Evolutionary conservation across 2,113 vertebrate genomes (phyloP).

Genomic region (Thinocorus orbignyianus): DNA sequence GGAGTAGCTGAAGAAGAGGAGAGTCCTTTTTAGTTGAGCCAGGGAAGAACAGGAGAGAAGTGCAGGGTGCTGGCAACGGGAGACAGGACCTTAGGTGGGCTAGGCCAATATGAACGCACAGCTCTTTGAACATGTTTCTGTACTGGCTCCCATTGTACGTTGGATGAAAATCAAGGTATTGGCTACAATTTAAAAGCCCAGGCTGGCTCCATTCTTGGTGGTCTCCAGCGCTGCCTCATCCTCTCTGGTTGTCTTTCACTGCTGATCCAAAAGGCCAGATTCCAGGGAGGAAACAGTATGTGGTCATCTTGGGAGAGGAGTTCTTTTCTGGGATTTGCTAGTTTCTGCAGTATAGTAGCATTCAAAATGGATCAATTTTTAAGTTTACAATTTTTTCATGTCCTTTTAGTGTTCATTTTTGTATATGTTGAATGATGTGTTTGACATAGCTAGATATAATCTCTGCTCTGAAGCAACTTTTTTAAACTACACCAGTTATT

Average conservation of each 20-base stretch:
- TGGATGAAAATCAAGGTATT: constrained; percentile 36
- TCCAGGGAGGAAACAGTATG: background rate
- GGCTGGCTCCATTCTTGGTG: background rate
- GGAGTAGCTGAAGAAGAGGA: background rate
- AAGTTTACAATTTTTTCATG: background rate
- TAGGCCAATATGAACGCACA: background rate
- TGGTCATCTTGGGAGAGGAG: background rate
- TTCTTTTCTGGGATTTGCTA: background rate
- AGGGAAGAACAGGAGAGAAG: background rate
- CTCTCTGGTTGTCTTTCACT: background rate
- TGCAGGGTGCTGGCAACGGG: background rate
- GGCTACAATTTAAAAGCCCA: background rate
- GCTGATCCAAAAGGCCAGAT: background rate
- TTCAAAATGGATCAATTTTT: background rate
- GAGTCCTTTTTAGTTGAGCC: background rate
- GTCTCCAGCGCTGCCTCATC: background rate
- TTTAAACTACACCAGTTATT: background rate
- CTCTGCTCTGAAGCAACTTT: background rate
- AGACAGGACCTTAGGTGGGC: background rate
- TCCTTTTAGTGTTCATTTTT: background rate
- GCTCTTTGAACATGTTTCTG: background rate
- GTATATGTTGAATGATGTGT: background rate
- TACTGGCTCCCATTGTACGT: background rate
- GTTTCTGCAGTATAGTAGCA: background rate
- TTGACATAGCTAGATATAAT: background rate